Conservation (phyloP, 2,797 vertebrate genomes). For the Aldrovandia affinis region DNA sequence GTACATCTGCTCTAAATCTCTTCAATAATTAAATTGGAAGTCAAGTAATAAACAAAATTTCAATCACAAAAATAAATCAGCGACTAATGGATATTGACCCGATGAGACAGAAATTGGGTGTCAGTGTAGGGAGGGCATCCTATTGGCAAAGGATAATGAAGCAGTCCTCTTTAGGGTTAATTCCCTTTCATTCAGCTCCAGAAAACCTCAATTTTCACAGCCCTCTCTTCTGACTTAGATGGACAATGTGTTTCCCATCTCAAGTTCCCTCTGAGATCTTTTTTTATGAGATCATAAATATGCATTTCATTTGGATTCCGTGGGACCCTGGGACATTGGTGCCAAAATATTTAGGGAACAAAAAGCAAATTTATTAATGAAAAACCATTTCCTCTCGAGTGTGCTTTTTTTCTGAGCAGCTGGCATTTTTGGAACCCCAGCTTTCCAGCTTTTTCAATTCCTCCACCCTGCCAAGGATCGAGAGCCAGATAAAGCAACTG, state of each 20-base stretch:
- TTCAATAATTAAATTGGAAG: too few relatives aligned
- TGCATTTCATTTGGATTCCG: background rate
- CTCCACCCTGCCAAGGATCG: background rate
- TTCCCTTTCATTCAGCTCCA: background rate
- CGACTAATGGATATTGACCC: background rate
- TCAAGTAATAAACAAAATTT: too few relatives aligned
- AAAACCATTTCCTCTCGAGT: background rate
- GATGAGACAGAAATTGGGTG: background rate
- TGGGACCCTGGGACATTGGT: background rate
- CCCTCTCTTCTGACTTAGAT: background rate
- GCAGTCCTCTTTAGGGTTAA: background rate
- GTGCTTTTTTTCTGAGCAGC: background rate
- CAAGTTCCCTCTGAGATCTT: background rate
- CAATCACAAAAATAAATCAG: too few relatives aligned
- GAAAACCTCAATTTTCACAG: background rate
- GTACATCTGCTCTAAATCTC: background rate
- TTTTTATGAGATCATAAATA: background rate
- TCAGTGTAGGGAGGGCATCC: background rate
- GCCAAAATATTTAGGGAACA: background rate
- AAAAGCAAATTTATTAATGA: background rate
- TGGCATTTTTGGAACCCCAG: background rate
- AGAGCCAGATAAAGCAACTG: background rate
- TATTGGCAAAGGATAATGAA: background rate
- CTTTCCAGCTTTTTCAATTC: background rate
- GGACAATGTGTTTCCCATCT: background rate